Evolutionary conservation across 2,888 invertebrate species (phyloP), one percentile per base, ranked within the genome.

Genomic region (Agriopis aurantiaria): DNA sequence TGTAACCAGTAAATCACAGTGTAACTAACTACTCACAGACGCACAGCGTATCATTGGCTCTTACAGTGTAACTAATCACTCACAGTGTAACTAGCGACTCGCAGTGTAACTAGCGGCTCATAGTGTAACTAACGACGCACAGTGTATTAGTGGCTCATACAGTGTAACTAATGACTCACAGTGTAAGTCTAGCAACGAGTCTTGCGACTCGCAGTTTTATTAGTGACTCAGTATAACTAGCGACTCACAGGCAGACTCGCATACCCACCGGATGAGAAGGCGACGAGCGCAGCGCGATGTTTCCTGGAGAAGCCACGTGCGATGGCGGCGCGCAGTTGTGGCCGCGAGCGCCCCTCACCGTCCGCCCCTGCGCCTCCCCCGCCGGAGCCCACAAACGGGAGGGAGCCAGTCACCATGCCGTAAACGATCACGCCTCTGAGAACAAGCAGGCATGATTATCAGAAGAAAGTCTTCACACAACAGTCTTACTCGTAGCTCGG

Each of bases 401-500:
- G 91, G 68, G 95, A 95, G 9, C 97, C 97, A 23, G 96, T 95
- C 81, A 96, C 95, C 96, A 97, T 97, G 59, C 96, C 96, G 91
- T 96, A 97, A 73, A 97, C 94, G 72, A 97, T 96, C 78, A 97
- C 96, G 48, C 97, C 97, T 75, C 97, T 97, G 90, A 14, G 74
- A 79, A 53, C 53, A 53, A 33, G 33, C 53, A 10, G 5, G 3
- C 9, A 43, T 43, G 1, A 43, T 43, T 43, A 43, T 43, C 5
- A 10, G 43, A 9, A 43, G 43, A 43, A 33, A 33, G 3, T 33
- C 5, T 4, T 12, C 46, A 48, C 17, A 51, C 51, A n/a, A 12
- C 6, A 48, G 11, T 6, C 48, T 11, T n/a, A n/a, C n/a, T n/a
- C n/a, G n/a, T 48, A 48, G 23, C 23, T 33, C 33, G 5, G 33